Evolutionary conservation across 2,888 invertebrate genomes (phyloP).

Genomic region (Celastrina argiolus): DNA sequence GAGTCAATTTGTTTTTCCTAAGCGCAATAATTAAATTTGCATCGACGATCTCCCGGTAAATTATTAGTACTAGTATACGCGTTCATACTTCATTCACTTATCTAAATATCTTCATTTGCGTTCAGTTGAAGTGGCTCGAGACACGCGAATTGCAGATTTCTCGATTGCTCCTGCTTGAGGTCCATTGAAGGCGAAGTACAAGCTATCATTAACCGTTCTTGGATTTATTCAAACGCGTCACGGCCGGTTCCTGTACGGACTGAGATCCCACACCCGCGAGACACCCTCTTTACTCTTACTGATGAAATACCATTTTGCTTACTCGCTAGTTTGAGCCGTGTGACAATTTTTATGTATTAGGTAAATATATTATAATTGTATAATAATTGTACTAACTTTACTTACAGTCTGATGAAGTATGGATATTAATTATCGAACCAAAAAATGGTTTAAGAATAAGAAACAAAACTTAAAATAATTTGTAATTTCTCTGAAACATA

Average conservation of each 20-base stretch:
- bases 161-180: conserved; percentile 54
- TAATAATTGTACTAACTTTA: no score
- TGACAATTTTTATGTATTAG: no score
- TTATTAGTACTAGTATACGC: conserved; percentile 25
- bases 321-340: no score
- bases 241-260: conserved; percentile 64
- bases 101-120: conserved; percentile 43
- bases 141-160: conserved; percentile 61
- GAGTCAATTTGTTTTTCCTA: background rate
- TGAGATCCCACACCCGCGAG: no score
- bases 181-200: conserved; percentile 54
- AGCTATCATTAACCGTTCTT: conserved; percentile 70
- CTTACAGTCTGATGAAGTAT: no score
- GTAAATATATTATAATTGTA: no score
- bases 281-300: no score
- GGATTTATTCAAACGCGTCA: conserved; percentile 68
- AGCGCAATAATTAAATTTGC: background rate
- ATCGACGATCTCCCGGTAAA: conserved; percentile 25
- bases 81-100: conserved; percentile 28
- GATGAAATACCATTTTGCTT: no score
- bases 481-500: no score
- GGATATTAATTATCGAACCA: no score
- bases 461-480: no score
- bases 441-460: no score
- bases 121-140: conserved; percentile 41